Conservation (phyloP, 2,113 vertebrate species). For the Pterocles gutturalis region DNA sequence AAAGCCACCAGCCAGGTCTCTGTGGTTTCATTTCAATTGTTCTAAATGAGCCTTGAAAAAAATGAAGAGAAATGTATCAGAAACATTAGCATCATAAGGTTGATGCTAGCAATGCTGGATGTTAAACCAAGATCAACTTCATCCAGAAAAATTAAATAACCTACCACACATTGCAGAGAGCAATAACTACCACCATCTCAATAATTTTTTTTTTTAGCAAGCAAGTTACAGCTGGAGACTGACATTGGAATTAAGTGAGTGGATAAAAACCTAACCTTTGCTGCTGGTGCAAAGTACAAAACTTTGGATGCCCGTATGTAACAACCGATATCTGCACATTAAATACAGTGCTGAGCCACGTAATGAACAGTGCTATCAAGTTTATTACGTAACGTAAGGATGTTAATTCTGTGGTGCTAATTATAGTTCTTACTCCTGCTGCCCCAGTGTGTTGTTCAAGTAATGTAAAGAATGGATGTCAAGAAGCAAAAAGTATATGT, state of each 20-base stretch:
- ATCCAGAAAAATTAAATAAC: not conserved
- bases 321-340: not conserved
- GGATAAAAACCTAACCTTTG: not conserved
- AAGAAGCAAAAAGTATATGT: not conserved
- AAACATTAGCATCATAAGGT: not conserved
- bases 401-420: not conserved
- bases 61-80: not conserved
- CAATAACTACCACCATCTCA: not conserved
- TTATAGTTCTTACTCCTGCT: not conserved
- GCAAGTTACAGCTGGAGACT: not conserved
- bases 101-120: not conserved
- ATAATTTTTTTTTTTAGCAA: not conserved
- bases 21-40: slow-evolving; percentile 93
- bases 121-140: not conserved
- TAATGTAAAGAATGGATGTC: not conserved
- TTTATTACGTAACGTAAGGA: not conserved
- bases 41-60: slow-evolving; percentile 85
- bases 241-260: not conserved
- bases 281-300: not conserved
- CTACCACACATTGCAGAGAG: not conserved
- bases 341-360: not conserved
- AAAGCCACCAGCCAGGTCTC: slow-evolving; percentile 91
- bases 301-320: not conserved
- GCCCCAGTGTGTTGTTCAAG: not conserved
- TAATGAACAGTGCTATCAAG: not conserved